These are phyloP conservation scores for Rachycentron canadum DNA, from an alignment of 2,797 vertebrate genomes.

Conservation along the genomic window DNA sequence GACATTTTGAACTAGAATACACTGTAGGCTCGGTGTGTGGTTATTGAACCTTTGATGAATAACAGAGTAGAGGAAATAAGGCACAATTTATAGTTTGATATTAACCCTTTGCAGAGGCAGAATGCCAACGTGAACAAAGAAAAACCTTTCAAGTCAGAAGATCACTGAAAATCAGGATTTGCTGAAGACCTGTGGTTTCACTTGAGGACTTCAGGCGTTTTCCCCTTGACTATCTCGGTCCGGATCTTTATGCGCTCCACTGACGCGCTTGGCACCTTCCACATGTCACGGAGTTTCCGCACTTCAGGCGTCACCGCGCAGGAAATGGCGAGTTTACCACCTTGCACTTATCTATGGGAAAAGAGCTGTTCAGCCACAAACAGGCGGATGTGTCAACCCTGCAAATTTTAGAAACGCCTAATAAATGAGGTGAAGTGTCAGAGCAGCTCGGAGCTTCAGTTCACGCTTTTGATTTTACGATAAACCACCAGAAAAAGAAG, in stretches of 20 bases:
- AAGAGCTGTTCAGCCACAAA: background rate
- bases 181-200: background rate
- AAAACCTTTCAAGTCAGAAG: too few species aligned
- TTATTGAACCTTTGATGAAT: background rate
- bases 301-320: constrained; percentile 47
- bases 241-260: constrained; percentile 8
- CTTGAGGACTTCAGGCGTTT: fast-evolving
- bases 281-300: constrained; percentile 54
- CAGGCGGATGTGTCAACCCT: background rate
- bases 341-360: constrained; percentile 47
- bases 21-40: background rate
- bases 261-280: constrained; percentile 43
- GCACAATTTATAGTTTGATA: background rate
- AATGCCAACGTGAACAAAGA: too few species aligned
- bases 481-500: too few species aligned
- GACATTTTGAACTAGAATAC: background rate
- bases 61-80: background rate
- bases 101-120: background rate
- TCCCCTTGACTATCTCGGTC: background rate
- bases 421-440: too few species aligned
- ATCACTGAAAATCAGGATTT: background rate
- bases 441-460: too few species aligned
- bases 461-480: too few species aligned
- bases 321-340: constrained; percentile 55
- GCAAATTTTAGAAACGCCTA: background rate